These are phyloP conservation scores for Synergus gifuensis DNA, from an alignment of 2,888 invertebrate species.

Conservation along the genomic window DNA sequence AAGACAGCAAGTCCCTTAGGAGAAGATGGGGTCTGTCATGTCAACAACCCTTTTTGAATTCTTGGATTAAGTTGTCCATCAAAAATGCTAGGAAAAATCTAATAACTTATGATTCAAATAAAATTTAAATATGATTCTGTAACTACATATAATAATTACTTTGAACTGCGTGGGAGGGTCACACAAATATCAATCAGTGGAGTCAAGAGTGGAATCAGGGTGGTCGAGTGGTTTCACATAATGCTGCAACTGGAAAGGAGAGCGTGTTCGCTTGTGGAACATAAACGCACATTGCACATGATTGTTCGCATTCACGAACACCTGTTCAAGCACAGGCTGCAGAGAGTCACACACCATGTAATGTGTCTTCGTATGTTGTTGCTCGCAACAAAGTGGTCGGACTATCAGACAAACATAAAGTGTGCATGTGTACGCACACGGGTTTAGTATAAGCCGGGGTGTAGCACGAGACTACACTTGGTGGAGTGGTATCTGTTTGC, in stretches of 20 bases:
- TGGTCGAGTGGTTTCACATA: constrained; percentile 69
- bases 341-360: neutral
- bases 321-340: neutral
- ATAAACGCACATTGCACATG: constrained; percentile 37
- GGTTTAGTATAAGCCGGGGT: constrained; percentile 42
- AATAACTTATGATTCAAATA: neutral
- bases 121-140: neutral
- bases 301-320: constrained; percentile 25
- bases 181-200: constrained; percentile 69
- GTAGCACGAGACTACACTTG: constrained; percentile 45
- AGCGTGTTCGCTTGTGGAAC: constrained; percentile 20
- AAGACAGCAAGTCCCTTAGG: too few relatives aligned
- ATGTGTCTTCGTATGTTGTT: constrained; percentile 12
- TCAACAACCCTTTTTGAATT: too few relatives aligned
- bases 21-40: too few relatives aligned
- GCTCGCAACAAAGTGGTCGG: constrained; percentile 26
- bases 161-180: constrained; percentile 48
- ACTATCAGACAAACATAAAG: constrained; percentile 3
- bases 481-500: constrained; percentile 48
- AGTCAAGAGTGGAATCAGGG: constrained; percentile 70
- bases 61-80: too few relatives aligned
- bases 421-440: constrained; percentile 45
- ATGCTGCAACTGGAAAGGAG: constrained; percentile 13
- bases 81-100: too few relatives aligned
- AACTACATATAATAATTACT: constrained; percentile 11